phyloP scores from a whole-genome alignment of 2,113 vertebrate species.

The Xyliphius kryptos region DNA sequence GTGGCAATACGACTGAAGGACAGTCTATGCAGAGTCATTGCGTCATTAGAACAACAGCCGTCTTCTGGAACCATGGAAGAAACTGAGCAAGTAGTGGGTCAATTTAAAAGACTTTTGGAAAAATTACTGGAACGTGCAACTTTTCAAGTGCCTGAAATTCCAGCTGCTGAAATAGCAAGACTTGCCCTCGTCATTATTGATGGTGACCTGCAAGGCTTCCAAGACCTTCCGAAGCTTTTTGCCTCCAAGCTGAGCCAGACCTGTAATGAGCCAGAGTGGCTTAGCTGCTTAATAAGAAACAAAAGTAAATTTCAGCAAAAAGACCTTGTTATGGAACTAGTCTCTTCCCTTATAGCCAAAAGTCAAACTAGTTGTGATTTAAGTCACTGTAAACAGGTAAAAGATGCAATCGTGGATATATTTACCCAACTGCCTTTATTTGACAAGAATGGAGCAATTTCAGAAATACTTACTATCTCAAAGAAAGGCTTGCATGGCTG shows the following conservation, averaged over 20 bases:
- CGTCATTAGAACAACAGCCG: conserved; percentile 47
- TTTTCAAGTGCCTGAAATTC: conserved; percentile 39
- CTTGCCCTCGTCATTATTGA: conserved; percentile 72
- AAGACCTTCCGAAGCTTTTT: conserved; percentile 70
- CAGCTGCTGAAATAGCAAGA: conserved; percentile 45
- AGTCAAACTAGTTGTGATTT: conserved; percentile 35
- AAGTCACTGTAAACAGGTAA: conserved; percentile 51
- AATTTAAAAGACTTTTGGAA: conserved; percentile 51
- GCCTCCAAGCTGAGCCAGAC: conserved; percentile 73
- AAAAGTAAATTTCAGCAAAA: conserved; percentile 67
- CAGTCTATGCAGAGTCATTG: conserved; percentile 60
- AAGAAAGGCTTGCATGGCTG: conserved; percentile 66
- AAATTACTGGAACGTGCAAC: conserved; percentile 57
- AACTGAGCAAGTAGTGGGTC: conserved; percentile 36
- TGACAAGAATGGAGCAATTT: conserved; percentile 76
- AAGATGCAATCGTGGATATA: conserved; percentile 66
- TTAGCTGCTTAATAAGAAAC: conserved; percentile 73
- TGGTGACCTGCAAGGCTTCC: conserved; percentile 68
- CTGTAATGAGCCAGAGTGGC: conserved; percentile 60
- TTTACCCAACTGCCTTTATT: conserved; percentile 69
- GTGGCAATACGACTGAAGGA: conserved; percentile 63
- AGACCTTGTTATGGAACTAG: conserved; percentile 65
- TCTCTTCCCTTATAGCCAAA: conserved; percentile 58
- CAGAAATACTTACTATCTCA: conserved; percentile 59
- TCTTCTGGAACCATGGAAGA: conserved; percentile 40